Evolutionary conservation across 1,140 invertebrate species (phyloP), one percentile per base, ranked within the genome.

Genomic region (Rhynchophorus ferrugineus): DNA sequence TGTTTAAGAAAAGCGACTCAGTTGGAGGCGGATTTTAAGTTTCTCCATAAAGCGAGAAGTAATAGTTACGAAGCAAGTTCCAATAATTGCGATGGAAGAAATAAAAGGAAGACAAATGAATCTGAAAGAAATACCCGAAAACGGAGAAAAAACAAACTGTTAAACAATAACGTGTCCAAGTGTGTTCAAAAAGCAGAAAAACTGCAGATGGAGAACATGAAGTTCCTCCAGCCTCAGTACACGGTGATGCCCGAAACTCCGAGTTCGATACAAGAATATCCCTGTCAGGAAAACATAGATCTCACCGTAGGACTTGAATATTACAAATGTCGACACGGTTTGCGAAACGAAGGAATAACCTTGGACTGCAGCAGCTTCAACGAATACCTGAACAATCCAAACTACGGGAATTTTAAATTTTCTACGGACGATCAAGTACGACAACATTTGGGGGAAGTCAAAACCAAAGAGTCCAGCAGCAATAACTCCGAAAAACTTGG

Each of bases 171-270:
- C n/a, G n/a, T n/a, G n/a, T n/a, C n/a, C n/a, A n/a, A n/a, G n/a
- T n/a, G n/a, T n/a, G n/a, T n/a, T n/a, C n/a, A n/a, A n/a, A n/a
- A n/a, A n/a, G n/a, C n/a, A n/a, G n/a, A n/a, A n/a, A n/a, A 16
- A 24, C 21, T n/a, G 13, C 14, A 11, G 42, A 20, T n/a, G 6
- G 6, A 16, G 22, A 41, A 17, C 18, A 46, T 9, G 17, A 41
- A 37, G 21, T 37, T 13, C 34, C 53, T n/a, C 3, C 56, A 57
- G 19, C 56, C 56, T 6, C 22, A 35, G 13, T 57, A 38, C n/a
- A 17, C 22, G 2, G 17, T 34, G 8, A 24, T 53, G 5, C 38
- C 38, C 3, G 35, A 57, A 21, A 19, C 34, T 2, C 11, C 17
- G 7, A 34, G 22, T 14, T 16, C 14, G 43, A 5, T 44, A 11